phyloP scores from a whole-genome alignment of 1,140 invertebrate genomes.

The Megalopta genalis region DNA sequence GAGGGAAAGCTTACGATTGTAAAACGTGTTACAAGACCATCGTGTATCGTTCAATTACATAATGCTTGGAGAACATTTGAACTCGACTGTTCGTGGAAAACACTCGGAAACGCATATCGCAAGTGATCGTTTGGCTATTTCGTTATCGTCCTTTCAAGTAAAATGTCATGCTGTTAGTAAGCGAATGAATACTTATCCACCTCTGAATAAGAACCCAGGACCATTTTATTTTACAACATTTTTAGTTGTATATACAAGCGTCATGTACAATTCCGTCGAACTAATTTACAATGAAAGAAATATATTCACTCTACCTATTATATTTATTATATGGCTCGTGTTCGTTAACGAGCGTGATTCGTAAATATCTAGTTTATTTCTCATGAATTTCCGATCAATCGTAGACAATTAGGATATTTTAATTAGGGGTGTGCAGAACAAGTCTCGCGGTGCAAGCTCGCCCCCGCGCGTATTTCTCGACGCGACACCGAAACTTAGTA shows the following conservation, averaged over 20 bases:
- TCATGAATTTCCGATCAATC: slow-evolving; percentile 25
- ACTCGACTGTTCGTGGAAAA: not conserved
- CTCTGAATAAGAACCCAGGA: slow-evolving; percentile 50
- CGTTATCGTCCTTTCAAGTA: not conserved
- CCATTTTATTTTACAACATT: slow-evolving; percentile 59
- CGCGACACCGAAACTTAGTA: not conserved
- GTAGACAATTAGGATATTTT: slow-evolving; percentile 24
- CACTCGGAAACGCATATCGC: not conserved
- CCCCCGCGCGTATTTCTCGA: too few relatives aligned
- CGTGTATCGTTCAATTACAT: not conserved
- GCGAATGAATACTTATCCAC: slow-evolving; percentile 59
- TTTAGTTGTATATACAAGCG: slow-evolving; percentile 72
- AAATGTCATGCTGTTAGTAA: slow-evolving; percentile 79
- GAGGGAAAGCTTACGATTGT: slow-evolving; percentile 23
- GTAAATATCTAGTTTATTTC: slow-evolving; percentile 27
- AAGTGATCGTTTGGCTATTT: not conserved
- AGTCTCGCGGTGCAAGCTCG: not conserved
- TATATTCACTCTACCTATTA: slow-evolving; percentile 43
- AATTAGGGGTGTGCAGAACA: slow-evolving; percentile 44
- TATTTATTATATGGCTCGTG: slow-evolving; percentile 1
- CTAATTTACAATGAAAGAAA: slow-evolving; percentile 62
- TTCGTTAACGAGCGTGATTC: slow-evolving; percentile 37
- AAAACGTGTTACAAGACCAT: not conserved
- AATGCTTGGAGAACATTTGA: not conserved
- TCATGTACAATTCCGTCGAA: slow-evolving; percentile 70